Percentiles rank a stretch among this genome's conserved stretches.
Conservation (phyloP, 2,797 vertebrate genomes). For the Lindbergichthys nudifrons region DNA sequence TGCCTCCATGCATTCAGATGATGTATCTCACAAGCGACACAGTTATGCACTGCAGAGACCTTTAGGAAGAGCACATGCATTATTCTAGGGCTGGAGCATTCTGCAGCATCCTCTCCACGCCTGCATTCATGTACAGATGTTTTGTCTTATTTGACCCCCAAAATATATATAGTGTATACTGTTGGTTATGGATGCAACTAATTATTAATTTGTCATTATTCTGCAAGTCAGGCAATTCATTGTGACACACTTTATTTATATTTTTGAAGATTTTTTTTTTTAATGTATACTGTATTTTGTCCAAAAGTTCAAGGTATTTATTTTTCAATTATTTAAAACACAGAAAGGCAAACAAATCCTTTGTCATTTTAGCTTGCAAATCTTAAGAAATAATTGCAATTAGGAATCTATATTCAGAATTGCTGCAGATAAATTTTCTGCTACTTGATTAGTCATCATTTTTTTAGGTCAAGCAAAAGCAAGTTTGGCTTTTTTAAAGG, state of each 20-base stretch:
- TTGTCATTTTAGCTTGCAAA: background rate
- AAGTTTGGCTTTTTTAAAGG: background rate
- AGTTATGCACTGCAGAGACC: slow-evolving; percentile 10
- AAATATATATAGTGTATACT: background rate
- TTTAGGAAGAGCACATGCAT: background rate
- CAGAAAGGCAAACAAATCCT: background rate
- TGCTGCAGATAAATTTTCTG: background rate
- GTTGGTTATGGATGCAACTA: background rate
- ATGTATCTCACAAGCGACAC: slow-evolving; percentile 32
- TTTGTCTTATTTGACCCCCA: background rate
- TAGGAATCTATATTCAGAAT: background rate
- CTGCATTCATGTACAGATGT: background rate
- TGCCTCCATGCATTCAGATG: slow-evolving; percentile 56
- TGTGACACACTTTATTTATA: background rate
- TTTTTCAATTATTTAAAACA: background rate
- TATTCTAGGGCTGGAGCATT: background rate
- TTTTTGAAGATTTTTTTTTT: too few species aligned
- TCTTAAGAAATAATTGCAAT: background rate
- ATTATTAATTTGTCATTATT: background rate
- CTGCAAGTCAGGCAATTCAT: too few species aligned
- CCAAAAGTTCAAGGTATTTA: background rate
- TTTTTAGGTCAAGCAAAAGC: background rate
- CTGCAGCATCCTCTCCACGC: slow-evolving; percentile 6
- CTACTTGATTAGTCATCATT: background rate
- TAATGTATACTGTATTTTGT: background rate